Evolutionary conservation across 2,797 vertebrate species (phyloP).

Genomic region (Crossoptilon crossoptilon): DNA sequence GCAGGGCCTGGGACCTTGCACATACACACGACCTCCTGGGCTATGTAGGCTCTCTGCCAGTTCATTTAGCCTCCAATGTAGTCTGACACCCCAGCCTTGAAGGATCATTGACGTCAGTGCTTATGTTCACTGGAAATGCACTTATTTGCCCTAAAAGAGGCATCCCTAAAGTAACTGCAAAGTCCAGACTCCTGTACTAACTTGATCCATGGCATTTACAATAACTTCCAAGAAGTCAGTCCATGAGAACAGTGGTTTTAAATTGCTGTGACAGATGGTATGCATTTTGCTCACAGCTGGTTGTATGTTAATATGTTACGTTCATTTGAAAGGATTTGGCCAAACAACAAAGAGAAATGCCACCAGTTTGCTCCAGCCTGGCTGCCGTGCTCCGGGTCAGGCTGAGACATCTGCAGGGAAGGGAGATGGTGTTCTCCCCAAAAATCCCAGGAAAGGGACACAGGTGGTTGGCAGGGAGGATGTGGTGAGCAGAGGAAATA

Average conservation of each 20-base stretch:
- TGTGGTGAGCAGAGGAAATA: not conserved
- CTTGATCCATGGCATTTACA: not conserved
- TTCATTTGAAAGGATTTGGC: conserved; percentile 26
- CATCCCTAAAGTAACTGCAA: not conserved
- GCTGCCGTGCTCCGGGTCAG: not conserved
- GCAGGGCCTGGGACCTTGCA: not conserved
- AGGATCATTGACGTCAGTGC: not conserved
- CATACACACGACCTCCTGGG: fast-evolving
- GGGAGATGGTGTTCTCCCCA: not conserved
- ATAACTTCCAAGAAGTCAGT: conserved; percentile 29
- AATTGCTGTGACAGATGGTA: conserved; percentile 35
- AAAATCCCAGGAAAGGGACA: not conserved
- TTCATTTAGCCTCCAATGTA: not conserved
- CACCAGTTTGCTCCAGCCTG: not conserved
- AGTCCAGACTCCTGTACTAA: not conserved
- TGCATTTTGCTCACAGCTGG: conserved; percentile 39
- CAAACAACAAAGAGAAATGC: not conserved
- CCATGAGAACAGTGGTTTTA: conserved; percentile 33
- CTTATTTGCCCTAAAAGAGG: not conserved
- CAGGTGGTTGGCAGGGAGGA: not conserved
- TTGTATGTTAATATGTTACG: not conserved
- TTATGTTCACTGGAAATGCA: not conserved
- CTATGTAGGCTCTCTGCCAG: not conserved
- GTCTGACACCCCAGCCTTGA: not conserved
- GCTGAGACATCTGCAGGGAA: not conserved